Percentiles rank a stretch among this genome's conserved stretches.
phyloP scores from a whole-genome alignment of 1,140 invertebrate species.

The Chelonus insularis region DNA sequence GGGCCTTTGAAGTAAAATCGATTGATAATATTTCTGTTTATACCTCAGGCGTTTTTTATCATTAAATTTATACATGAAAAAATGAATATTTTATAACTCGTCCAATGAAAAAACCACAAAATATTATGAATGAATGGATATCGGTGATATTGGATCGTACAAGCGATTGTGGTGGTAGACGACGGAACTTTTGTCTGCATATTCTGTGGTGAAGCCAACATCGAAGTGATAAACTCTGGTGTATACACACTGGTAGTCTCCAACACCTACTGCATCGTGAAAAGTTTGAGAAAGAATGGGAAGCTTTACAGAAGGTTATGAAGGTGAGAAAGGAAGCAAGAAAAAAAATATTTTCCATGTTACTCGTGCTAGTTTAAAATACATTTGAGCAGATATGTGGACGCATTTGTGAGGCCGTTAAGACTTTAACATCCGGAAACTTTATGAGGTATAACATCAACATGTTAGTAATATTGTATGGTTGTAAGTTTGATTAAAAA shows the following conservation, averaged over 20 bases:
- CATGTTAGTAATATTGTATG: too few species aligned
- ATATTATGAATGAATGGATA: not conserved
- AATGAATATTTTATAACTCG: too few species aligned
- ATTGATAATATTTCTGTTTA: too few species aligned
- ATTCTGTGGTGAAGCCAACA: not conserved
- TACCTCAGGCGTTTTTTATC: too few species aligned
- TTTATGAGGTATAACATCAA: too few species aligned
- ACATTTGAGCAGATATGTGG: constrained; percentile 1
- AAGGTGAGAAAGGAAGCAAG: not conserved
- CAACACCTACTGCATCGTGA: not conserved
- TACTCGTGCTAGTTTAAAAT: constrained; percentile 7
- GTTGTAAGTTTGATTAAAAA: too few species aligned
- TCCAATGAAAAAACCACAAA: too few species aligned
- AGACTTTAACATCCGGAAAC: constrained; percentile 7
- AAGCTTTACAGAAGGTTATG: not conserved
- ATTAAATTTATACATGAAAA: too few species aligned
- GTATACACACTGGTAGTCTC: too few species aligned
- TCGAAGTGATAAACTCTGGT: constrained; percentile 10
- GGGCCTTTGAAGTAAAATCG: too few species aligned
- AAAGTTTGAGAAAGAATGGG: not conserved
- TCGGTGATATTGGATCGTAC: constrained; percentile 10
- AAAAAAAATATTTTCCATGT: not conserved
- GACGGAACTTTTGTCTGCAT: constrained; percentile 9
- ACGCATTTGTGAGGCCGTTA: constrained; percentile 15
- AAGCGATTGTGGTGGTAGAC: not conserved